phyloP scores from a whole-genome alignment of 2,797 vertebrate species.

The Aythya fuligula region DNA sequence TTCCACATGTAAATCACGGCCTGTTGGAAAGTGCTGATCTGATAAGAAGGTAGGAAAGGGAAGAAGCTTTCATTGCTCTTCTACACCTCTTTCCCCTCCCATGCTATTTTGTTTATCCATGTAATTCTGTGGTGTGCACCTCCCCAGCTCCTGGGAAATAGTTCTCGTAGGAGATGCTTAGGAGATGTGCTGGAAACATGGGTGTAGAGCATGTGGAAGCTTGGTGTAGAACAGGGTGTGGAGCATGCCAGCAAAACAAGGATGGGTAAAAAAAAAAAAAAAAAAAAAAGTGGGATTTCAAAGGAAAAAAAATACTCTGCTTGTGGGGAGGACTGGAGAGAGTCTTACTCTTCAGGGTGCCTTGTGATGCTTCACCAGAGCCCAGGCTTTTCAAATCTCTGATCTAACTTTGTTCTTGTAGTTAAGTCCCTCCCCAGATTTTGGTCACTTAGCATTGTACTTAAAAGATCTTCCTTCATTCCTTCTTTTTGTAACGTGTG shows the following conservation, averaged over 20 bases:
- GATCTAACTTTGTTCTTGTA: neutral
- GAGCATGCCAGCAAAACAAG: neutral
- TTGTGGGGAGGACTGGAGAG: neutral
- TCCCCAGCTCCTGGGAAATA: conserved; percentile 30
- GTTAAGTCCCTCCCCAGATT: neutral
- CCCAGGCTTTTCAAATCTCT: neutral
- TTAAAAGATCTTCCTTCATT: neutral
- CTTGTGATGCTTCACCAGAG: neutral
- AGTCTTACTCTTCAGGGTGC: neutral
- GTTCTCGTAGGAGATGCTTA: neutral
- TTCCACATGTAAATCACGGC: rapidly evolving
- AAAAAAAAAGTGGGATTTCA: neutral
- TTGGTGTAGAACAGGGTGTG: conserved; percentile 8
- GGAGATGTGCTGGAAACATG: conserved; percentile 13
- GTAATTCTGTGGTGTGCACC: neutral
- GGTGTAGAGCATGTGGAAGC: conserved; percentile 1
- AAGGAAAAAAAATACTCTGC: neutral
- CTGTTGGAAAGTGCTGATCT: neutral
- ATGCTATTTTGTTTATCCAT: neutral
- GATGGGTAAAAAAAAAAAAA: neutral
- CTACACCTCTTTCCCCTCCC: neutral
- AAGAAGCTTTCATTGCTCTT: neutral
- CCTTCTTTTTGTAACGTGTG: neutral
- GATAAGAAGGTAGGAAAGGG: neutral
- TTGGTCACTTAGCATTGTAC: neutral